Percentiles rank a stretch among this genome's conserved stretches.
phyloP scores from a whole-genome alignment of 2,888 invertebrate species.

The Parelbella ahira region DNA sequence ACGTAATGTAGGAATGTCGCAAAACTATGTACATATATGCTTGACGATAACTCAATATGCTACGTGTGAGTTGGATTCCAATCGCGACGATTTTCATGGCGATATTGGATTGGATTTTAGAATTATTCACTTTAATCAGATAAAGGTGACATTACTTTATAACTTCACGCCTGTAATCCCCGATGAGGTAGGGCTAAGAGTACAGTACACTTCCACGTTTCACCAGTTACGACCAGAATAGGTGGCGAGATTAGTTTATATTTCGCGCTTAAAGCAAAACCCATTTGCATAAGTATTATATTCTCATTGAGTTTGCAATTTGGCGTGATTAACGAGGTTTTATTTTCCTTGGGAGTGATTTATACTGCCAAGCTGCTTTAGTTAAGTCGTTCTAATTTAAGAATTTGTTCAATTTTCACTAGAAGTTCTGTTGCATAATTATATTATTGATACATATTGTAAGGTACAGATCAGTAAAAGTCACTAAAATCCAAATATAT shows the following conservation, averaged over 20 bases:
- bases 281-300: slow-evolving; percentile 26
- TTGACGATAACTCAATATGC: slow-evolving; percentile 48
- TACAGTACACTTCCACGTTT: no score
- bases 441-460: no score
- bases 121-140: slow-evolving; percentile 24
- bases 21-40: no score
- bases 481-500: no score
- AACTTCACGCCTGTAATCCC: no score
- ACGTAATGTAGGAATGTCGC: no score
- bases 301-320: slow-evolving; percentile 24
- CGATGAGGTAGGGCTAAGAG: no score
- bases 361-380: slow-evolving; percentile 22
- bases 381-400: slow-evolving; percentile 14
- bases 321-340: slow-evolving; percentile 24
- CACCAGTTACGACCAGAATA: no score
- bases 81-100: slow-evolving; percentile 41
- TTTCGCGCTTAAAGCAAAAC: slow-evolving; percentile 17
- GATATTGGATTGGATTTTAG: slow-evolving; percentile 35
- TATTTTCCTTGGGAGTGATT: slow-evolving; percentile 20
- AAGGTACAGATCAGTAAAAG: no score
- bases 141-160: no score
- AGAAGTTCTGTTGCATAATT: no score
- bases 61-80: slow-evolving; percentile 50
- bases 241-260: slow-evolving; percentile 20
- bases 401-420: neutral